A percentile compares a stretch with the other conserved stretches of the same genome.
Evolutionary conservation across 2,113 vertebrate species (phyloP).

Genomic region (Oreochromis spilurus): DNA sequence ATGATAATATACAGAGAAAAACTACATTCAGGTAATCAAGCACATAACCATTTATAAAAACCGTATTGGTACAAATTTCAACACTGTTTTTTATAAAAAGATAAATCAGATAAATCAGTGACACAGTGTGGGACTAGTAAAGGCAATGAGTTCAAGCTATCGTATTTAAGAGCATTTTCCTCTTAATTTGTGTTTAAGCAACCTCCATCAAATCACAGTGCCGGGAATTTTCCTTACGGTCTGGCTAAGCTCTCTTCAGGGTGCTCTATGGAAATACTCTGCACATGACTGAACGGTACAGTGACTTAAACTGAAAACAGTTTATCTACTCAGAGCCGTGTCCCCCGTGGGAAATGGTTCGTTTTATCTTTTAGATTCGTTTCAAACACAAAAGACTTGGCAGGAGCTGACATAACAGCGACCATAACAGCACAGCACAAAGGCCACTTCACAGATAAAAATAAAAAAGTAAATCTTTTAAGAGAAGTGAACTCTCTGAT

Average conservation of each 20-base stretch:
- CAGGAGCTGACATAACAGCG: fast-evolving
- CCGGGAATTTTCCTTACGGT: fast-evolving
- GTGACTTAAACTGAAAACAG: background rate
- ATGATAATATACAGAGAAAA: fast-evolving
- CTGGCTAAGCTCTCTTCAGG: fast-evolving
- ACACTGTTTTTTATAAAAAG: background rate
- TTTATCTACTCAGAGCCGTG: background rate
- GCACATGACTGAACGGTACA: background rate
- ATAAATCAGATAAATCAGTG: background rate
- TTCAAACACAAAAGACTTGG: background rate
- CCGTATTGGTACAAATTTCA: background rate
- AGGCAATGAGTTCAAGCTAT: background rate
- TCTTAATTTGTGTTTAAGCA: background rate
- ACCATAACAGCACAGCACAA: background rate
- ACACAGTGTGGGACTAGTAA: fast-evolving
- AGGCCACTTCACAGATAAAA: background rate
- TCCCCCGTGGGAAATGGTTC: background rate
- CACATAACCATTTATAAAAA: background rate
- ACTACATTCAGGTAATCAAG: fast-evolving
- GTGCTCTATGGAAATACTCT: background rate
- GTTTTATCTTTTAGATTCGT: background rate
- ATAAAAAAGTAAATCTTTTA: background rate
- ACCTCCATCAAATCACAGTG: background rate
- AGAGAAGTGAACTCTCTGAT: background rate
- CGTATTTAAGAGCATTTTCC: background rate